These are phyloP conservation scores for Liopterus haemorrhoidalis DNA, from an alignment of 2,888 invertebrate species.

Conservation along the genomic window DNA sequence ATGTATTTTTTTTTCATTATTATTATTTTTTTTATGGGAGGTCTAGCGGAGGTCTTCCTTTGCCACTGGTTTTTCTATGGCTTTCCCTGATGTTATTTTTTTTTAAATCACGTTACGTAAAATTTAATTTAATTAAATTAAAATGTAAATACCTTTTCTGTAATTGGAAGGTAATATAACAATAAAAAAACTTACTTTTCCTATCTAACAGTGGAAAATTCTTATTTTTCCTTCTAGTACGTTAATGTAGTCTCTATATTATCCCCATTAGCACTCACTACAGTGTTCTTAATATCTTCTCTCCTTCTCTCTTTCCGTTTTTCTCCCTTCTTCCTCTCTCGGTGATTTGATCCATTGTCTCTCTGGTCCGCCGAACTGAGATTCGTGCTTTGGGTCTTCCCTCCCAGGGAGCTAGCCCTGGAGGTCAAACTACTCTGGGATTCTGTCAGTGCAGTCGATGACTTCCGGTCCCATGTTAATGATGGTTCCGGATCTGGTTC, in stretches of 20 bases:
- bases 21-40: too few species aligned
- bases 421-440: conserved; percentile 45
- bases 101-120: too few species aligned
- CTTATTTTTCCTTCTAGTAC: conserved; percentile 14
- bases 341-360: too few species aligned
- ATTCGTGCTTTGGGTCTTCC: conserved; percentile 45
- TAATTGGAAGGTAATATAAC: too few species aligned
- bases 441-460: conserved; percentile 39
- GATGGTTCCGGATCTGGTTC: conserved; percentile 33
- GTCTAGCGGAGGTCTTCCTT: too few species aligned
- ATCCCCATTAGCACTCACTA: conserved; percentile 40
- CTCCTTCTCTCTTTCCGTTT: conserved; percentile 13
- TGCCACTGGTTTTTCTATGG: too few species aligned
- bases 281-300: conserved; percentile 32
- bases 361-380: conserved; percentile 43
- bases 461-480: conserved; percentile 37
- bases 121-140: too few species aligned
- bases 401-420: conserved; percentile 41
- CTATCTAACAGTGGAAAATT: too few species aligned
- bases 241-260: conserved; percentile 40
- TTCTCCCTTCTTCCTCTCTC: conserved; percentile 12
- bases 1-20: too few species aligned
- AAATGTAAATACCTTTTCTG: too few species aligned
- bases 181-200: too few species aligned
- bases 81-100: too few species aligned